These are phyloP conservation scores for Eleutherodactylus coqui DNA, from an alignment of 2,797 vertebrate species.

Conservation along the genomic window DNA sequence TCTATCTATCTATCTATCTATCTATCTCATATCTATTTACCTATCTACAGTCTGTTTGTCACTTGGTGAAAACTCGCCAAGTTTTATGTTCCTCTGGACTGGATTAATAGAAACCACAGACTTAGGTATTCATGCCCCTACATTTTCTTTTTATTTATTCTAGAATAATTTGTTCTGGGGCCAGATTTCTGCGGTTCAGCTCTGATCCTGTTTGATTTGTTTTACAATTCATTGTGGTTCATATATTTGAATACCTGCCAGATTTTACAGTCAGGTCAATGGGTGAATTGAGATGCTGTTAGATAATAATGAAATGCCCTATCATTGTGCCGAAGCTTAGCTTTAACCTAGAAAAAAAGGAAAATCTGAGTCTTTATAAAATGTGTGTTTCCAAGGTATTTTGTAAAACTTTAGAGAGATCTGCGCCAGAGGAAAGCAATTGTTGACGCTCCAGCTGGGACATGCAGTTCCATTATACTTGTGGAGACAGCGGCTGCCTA, in stretches of 20 bases:
- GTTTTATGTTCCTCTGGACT: slow-evolving; percentile 23
- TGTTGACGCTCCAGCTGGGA: not conserved
- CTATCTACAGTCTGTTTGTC: not conserved
- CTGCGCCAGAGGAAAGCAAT: not conserved
- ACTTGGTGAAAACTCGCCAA: not conserved
- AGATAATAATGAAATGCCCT: not conserved
- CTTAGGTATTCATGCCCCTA: slow-evolving; percentile 25
- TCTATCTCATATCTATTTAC: too few relatives aligned
- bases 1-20: not conserved
- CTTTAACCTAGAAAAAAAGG: not conserved
- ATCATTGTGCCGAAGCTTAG: not conserved
- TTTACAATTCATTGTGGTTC: slow-evolving; percentile 46
- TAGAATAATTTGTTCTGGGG: slow-evolving; percentile 35
- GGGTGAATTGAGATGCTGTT: slow-evolving; percentile 29
- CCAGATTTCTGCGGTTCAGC: slow-evolving; percentile 41
- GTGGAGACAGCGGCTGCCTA: not conserved
- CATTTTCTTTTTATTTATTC: slow-evolving; percentile 41
- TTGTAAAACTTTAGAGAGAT: not conserved
- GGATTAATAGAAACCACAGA: slow-evolving; percentile 40
- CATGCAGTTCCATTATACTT: slow-evolving; percentile 13
- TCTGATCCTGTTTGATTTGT: slow-evolving; percentile 50
- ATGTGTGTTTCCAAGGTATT: not conserved
- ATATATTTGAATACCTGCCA: slow-evolving; percentile 46
- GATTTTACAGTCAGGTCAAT: slow-evolving; percentile 18
- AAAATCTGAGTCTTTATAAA: not conserved